Conservation (phyloP, 2,888 invertebrate species). For the Andrena dorsata region DNA sequence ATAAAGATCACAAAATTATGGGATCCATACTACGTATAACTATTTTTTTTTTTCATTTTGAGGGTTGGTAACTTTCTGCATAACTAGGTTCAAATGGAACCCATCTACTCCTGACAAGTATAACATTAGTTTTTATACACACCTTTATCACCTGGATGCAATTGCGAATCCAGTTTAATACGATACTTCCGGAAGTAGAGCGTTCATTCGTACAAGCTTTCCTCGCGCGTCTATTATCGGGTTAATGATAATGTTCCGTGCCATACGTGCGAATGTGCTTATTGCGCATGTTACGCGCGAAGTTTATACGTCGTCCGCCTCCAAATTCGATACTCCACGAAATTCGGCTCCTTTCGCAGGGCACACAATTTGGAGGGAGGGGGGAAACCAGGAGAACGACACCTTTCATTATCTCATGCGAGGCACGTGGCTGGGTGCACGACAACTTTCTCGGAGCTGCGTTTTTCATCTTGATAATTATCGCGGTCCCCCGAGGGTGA, state of each 20-base stretch:
- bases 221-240: slow-evolving; percentile 22
- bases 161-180: slow-evolving; percentile 5
- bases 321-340: slow-evolving; percentile 45
- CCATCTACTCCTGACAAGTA: no score
- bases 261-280: background rate
- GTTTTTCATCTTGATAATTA: slow-evolving; percentile 72
- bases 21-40: no score
- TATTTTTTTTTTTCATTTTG: no score
- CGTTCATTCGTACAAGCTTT: slow-evolving; percentile 7
- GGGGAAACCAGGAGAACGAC: slow-evolving; percentile 63
- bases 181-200: background rate
- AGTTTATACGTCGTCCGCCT: slow-evolving; percentile 30
- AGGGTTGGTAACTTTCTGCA: no score
- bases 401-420: slow-evolving; percentile 72
- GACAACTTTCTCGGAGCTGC: slow-evolving; percentile 72
- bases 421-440: slow-evolving; percentile 71
- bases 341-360: slow-evolving; percentile 37
- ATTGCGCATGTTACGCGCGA: slow-evolving; percentile 11
- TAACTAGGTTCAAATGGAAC: no score
- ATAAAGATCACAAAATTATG: no score
- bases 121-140: background rate
- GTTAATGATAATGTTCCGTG: slow-evolving; percentile 49
- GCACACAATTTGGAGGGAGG: slow-evolving; percentile 23
- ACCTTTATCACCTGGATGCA: slow-evolving; percentile 3
- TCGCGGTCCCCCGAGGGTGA: slow-evolving; percentile 64